These are phyloP conservation scores for Psylliodes chrysocephalus DNA, from an alignment of 2,888 invertebrate species.

Conservation along the genomic window DNA sequence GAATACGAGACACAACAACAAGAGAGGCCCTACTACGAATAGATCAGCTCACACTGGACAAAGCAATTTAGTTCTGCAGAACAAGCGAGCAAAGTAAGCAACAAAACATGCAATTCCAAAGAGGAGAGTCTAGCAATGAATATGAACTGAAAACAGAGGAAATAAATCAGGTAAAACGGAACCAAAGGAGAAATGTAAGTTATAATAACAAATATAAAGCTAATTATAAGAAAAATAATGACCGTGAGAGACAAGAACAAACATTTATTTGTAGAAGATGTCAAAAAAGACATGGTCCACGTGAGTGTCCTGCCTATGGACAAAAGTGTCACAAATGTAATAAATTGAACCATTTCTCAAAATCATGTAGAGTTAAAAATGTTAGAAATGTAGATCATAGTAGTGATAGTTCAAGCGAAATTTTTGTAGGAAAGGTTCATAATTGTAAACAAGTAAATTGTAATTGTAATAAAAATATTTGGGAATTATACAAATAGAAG, in stretches of 20 bases:
- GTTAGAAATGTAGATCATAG: conserved; percentile 10
- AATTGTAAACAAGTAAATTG: too few relatives aligned
- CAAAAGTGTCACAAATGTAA: conserved; percentile 22
- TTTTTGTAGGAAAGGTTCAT: too few relatives aligned
- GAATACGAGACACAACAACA: background rate
- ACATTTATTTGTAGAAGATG: conserved; percentile 7
- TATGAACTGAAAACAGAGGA: background rate
- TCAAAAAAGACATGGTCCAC: conserved; percentile 5
- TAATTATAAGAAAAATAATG: background rate
- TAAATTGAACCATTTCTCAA: conserved; percentile 15
- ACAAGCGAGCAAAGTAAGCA: background rate
- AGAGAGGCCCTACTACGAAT: background rate
- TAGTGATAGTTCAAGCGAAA: too few relatives aligned
- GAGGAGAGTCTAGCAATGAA: background rate
- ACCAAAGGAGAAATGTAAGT: background rate
- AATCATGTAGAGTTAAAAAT: conserved; percentile 18
- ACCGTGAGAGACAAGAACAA: background rate
- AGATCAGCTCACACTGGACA: background rate
- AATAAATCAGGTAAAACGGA: too few relatives aligned
- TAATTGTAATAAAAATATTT: too few relatives aligned
- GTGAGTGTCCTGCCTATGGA: conserved; percentile 16
- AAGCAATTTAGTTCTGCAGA: background rate
- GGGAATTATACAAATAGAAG: too few relatives aligned
- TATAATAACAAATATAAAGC: background rate
- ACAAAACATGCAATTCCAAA: background rate